Percentiles rank a stretch among this genome's conserved stretches.
Conservation (phyloP, 2,797 vertebrate species). For the Morus bassanus region DNA sequence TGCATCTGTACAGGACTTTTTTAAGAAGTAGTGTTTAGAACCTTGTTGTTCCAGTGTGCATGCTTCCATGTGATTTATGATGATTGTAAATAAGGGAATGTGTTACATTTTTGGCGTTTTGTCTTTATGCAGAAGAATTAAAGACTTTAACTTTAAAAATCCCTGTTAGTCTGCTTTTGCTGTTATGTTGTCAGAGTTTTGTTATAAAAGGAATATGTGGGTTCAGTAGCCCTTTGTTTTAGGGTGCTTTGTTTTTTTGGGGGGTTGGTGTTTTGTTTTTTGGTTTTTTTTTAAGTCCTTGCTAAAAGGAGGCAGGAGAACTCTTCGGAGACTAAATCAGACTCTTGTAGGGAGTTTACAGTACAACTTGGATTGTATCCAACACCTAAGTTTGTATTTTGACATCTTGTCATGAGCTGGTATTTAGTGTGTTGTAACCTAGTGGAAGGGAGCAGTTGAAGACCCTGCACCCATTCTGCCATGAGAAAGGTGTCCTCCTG, state of each 20-base stretch:
- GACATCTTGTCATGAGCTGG: background rate
- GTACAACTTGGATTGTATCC: background rate
- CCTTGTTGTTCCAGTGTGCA: background rate
- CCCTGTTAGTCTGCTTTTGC: background rate
- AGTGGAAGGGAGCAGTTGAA: background rate
- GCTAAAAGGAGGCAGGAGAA: background rate
- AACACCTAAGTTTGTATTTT: background rate
- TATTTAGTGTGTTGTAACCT: background rate
- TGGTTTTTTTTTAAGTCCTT: background rate
- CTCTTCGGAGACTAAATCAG: background rate
- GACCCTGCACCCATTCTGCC: background rate
- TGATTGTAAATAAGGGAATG: slow-evolving; percentile 13
- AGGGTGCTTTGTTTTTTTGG: background rate
- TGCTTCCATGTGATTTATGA: background rate
- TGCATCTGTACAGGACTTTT: slow-evolving; percentile 8
- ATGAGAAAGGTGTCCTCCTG: background rate
- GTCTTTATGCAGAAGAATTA: slow-evolving; percentile 31
- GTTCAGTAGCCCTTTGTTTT: background rate
- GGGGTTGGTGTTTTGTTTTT: too few relatives aligned
- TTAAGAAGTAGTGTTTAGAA: background rate
- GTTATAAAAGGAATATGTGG: background rate
- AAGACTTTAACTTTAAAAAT: background rate
- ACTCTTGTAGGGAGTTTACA: background rate
- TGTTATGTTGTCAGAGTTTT: background rate
- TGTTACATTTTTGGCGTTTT: background rate